A percentile compares a stretch with the other conserved stretches of the same genome.
These are phyloP conservation scores for Battus philenor DNA, from an alignment of 1,140 invertebrate genomes.

Conservation along the genomic window DNA sequence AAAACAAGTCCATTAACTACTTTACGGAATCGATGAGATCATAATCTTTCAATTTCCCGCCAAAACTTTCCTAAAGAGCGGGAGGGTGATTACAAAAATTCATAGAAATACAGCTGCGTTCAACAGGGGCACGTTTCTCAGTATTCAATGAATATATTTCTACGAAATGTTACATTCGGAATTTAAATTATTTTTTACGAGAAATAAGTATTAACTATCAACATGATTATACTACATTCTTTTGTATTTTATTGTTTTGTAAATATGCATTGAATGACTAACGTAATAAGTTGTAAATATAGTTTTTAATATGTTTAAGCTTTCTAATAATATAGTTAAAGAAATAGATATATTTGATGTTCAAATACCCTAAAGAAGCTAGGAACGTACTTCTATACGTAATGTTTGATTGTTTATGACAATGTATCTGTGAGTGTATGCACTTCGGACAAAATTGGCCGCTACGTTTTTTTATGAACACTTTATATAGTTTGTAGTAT, in stretches of 20 bases:
- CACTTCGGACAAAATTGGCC: too few species aligned
- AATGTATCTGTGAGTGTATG: too few species aligned
- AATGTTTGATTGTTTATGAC: too few species aligned
- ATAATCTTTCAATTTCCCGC: conserved; percentile 34
- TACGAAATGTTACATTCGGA: conserved; percentile 7
- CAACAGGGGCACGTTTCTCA: conserved; percentile 21
- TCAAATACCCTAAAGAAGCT: too few species aligned
- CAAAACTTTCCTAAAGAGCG: conserved; percentile 20
- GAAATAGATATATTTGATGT: neutral
- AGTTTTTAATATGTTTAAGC: neutral
- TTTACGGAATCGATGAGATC: conserved; percentile 24
- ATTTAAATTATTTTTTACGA: conserved; percentile 1
- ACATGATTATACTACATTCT: neutral
- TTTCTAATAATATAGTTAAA: neutral
- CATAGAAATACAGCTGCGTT: conserved; percentile 43
- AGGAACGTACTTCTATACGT: too few species aligned
- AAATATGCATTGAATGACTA: neutral
- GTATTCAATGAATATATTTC: conserved; percentile 23
- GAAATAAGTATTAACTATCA: conserved; percentile 2
- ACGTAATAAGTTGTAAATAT: neutral
- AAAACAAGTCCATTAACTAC: conserved; percentile 19
- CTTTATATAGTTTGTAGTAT: too few species aligned
- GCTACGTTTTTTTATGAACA: too few species aligned
- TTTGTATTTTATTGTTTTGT: neutral
- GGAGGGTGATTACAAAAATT: conserved; percentile 36